Evolutionary conservation across 2,113 vertebrate species (phyloP), one percentile per base, ranked within the genome.

Genomic region (Caranx ignobilis): DNA sequence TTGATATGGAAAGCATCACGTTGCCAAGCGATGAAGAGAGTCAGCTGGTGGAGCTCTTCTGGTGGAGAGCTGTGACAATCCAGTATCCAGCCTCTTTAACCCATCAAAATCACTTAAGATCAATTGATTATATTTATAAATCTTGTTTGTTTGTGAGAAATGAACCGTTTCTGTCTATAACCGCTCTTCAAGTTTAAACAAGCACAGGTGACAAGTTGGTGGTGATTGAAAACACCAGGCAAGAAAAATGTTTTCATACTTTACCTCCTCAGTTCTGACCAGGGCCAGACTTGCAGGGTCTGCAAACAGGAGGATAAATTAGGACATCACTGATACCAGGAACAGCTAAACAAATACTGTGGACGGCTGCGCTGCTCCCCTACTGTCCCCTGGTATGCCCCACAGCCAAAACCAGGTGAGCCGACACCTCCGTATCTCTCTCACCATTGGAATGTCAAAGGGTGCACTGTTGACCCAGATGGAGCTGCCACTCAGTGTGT

Each of bases 401-500:
- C 82, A 61, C 64, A 65, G 85, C 78, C 76, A 32, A 74, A 73
- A 75, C 88, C 87, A 94, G 93, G 93, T 93, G 89, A 94, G 87
- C 77, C 48, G 87, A 91, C 88, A 87, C 89, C 81, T 74, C 75
- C 83, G 0, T 82, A 88, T 88, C 83, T 74, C 64, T 90, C 86
- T 85, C 84, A 76, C 89, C 87, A 80, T 19, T 86, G 91, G 85
- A 92, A 89, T 87, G 86, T 88, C 76, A 81, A 45, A 76, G 87
- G 80, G 69, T 61, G 31, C 77, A 65, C 89, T 95, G 92, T 93
- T 96, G 95, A 95, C 95, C 86, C 94, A 95, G 91, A 93, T 85
- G 77, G 86, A 15, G 6, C 84, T 63, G 81, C 92, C 94, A 96
- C 89, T 96, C 95, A 93, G 81, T 50, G 77, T 94, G 92, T 86